phyloP scores from a whole-genome alignment of 2,888 invertebrate genomes.

The Anaspis maculata region DNA sequence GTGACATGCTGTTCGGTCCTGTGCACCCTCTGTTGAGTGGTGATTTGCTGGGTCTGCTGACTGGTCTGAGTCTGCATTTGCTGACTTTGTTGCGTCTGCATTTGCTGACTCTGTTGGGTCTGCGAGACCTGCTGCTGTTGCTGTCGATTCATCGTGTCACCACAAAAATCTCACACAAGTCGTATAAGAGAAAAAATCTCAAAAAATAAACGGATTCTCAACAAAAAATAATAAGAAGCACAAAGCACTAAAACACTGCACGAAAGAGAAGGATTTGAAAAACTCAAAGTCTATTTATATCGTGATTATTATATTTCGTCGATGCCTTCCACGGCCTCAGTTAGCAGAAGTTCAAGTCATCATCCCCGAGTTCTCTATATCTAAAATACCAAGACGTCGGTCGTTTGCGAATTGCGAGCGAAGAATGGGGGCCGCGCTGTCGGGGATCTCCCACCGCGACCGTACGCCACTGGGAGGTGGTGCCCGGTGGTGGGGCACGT shows the following conservation, averaged over 20 bases:
- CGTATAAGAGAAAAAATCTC: conserved; percentile 22
- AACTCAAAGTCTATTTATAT: conserved; percentile 20
- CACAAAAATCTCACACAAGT: conserved; percentile 35
- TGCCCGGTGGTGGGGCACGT: conserved; percentile 15
- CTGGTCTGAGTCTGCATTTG: conserved; percentile 43
- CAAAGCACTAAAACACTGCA: conserved; percentile 36
- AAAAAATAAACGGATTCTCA: conserved; percentile 18
- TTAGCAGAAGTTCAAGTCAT: conserved; percentile 70
- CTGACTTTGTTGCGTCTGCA: conserved; percentile 45
- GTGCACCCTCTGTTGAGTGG: conserved; percentile 51
- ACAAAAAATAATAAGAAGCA: conserved; percentile 30
- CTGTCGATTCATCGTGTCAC: conserved; percentile 69
- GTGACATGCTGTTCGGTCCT: conserved; percentile 73
- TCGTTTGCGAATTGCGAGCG: conserved; percentile 88
- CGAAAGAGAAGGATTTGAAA: conserved; percentile 19
- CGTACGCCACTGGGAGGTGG: conserved; percentile 21
- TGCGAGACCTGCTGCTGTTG: conserved; percentile 41
- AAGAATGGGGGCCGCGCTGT: conserved; percentile 61
- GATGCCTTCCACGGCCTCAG: conserved; percentile 46
- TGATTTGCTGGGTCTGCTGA: too few species aligned
- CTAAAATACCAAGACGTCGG: conserved; percentile 92
- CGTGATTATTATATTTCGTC: conserved; percentile 32
- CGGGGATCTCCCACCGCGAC: conserved; percentile 36
- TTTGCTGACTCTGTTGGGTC: conserved; percentile 38
- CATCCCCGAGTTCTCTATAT: conserved; percentile 62